Conservation (phyloP, 2,888 invertebrate genomes). For the Abscondita cerata region DNA sequence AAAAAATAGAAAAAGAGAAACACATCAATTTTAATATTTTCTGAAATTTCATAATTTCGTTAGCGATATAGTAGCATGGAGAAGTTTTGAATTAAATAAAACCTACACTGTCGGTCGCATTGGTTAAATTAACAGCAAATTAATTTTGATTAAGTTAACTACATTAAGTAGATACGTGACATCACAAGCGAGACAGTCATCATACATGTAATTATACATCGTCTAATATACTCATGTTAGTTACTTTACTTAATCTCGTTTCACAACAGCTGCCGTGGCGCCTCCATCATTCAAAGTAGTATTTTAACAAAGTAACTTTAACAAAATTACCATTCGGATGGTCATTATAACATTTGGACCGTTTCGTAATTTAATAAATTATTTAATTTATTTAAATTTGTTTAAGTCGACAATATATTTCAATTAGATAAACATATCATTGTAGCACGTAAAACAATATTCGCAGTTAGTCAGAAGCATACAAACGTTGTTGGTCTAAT, state of each 20-base stretch:
- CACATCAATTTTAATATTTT: background rate
- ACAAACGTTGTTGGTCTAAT: too few relatives aligned
- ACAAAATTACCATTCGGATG: background rate
- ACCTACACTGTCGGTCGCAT: constrained; percentile 51
- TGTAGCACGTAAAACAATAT: too few relatives aligned
- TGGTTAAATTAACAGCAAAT: constrained; percentile 56
- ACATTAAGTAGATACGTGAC: constrained; percentile 56
- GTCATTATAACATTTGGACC: constrained; percentile 1
- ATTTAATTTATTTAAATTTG: constrained; percentile 7
- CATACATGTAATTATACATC: constrained; percentile 47
- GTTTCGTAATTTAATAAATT: constrained; percentile 8
- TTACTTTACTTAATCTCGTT: constrained; percentile 37
- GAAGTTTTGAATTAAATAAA: constrained; percentile 50
- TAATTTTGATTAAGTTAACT: constrained; percentile 58
- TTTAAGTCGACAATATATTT: background rate
- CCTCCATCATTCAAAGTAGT: constrained; percentile 29
- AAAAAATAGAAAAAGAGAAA: background rate
- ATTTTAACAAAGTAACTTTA: constrained; percentile 1
- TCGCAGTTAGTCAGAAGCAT: too few relatives aligned
- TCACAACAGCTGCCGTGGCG: constrained; percentile 33
- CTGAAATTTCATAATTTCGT: background rate
- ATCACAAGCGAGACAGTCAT: constrained; percentile 51
- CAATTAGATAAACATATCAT: background rate
- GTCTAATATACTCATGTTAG: constrained; percentile 38
- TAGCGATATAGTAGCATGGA: constrained; percentile 21